Conservation (phyloP, 2,888 invertebrate species). For the Idaea straminata region DNA sequence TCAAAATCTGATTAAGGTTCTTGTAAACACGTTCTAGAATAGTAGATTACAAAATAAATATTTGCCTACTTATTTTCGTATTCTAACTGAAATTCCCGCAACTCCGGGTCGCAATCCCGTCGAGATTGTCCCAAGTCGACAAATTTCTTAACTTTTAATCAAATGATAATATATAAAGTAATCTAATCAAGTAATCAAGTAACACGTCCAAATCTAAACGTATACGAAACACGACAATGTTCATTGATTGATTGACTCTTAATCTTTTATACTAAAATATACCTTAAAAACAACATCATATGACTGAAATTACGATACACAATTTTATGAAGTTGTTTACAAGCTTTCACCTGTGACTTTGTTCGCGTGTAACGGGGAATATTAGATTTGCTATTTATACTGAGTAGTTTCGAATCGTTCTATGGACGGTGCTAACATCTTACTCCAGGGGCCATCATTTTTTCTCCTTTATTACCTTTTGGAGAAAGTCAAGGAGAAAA, state of each 20-base stretch:
- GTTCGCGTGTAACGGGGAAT: no score
- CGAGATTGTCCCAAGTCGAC: not conserved
- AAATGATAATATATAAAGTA: not conserved
- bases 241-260: not conserved
- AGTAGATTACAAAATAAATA: no score
- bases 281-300: not conserved
- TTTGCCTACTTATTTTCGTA: no score
- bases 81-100: no score
- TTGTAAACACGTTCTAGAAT: no score
- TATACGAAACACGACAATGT: not conserved
- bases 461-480: no score
- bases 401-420: no score
- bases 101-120: not conserved
- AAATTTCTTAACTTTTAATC: not conserved
- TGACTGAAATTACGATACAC: not conserved
- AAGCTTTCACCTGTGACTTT: not conserved
- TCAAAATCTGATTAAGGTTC: no score
- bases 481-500: no score
- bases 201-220: not conserved
- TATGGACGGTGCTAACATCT: no score
- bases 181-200: not conserved
- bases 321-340: not conserved
- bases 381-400: no score
- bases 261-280: not conserved
- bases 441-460: no score